phyloP scores from a whole-genome alignment of 2,888 invertebrate genomes.

The Idaea dimidiata region DNA sequence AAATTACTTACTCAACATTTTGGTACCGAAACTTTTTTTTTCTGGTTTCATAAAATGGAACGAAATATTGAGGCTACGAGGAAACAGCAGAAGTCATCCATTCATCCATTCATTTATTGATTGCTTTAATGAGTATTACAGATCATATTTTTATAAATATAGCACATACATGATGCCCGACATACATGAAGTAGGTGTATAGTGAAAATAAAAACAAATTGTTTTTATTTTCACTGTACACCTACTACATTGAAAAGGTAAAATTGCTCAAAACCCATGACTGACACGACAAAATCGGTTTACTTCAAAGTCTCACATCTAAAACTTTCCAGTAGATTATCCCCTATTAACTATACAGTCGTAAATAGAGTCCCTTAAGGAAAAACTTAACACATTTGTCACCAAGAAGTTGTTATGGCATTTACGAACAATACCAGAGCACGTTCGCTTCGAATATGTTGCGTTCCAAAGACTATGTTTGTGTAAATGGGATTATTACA shows the following conservation, averaged over 20 bases:
- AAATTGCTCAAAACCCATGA: not conserved
- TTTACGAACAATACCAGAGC: conserved; percentile 24
- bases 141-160: too few species aligned
- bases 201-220: too few species aligned
- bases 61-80: too few species aligned
- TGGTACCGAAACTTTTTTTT: too few species aligned
- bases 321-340: not conserved
- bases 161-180: too few species aligned
- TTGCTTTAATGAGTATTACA: too few species aligned
- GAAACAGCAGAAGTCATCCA: too few species aligned
- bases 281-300: not conserved
- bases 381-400: conserved; percentile 33
- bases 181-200: too few species aligned
- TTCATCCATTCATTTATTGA: too few species aligned
- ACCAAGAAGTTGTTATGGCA: conserved; percentile 29
- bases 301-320: not conserved
- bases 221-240: too few species aligned
- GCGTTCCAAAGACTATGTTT: not conserved
- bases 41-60: too few species aligned
- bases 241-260: not conserved
- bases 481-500: not conserved
- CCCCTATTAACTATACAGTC: not conserved
- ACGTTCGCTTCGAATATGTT: conserved; percentile 17
- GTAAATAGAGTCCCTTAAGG: conserved; percentile 21
- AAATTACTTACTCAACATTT: too few species aligned